Evolutionary conservation across 2,888 invertebrate genomes (phyloP).

Genomic region (Abscondita cerata): DNA sequence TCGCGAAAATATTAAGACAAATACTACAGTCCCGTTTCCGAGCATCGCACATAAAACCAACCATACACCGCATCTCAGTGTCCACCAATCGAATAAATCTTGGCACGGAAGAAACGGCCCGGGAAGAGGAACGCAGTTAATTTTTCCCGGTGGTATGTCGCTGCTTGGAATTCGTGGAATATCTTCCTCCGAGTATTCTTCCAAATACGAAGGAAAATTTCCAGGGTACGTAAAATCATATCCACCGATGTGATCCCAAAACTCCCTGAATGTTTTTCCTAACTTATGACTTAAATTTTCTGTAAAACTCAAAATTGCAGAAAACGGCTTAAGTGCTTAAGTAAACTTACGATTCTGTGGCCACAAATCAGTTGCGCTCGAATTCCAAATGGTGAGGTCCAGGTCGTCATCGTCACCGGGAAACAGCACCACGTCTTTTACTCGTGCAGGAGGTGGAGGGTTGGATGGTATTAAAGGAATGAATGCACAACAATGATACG

Average conservation of each 20-base stretch:
- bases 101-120: conserved; percentile 95
- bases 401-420: conserved; percentile 71
- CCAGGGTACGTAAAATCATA: conserved; percentile 74
- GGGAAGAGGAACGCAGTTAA: conserved; percentile 84
- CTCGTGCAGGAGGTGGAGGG: conserved; percentile 59
- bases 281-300: conserved; percentile 78
- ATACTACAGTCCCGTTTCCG: conserved; percentile 95
- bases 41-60: conserved; percentile 92
- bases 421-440: conserved; percentile 72
- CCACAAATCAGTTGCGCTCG: conserved; percentile 81
- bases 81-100: conserved; percentile 98
- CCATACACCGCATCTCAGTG: conserved; percentile 95
- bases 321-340: neutral
- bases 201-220: conserved; percentile 73
- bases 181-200: conserved; percentile 75
- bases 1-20: conserved; percentile 88
- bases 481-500: conserved; percentile 96
- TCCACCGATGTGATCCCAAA: conserved; percentile 74
- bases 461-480: conserved; percentile 68
- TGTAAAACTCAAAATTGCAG: too few species aligned
- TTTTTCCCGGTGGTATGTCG: conserved; percentile 57
- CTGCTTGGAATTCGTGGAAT: conserved; percentile 49
- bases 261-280: conserved; percentile 71
- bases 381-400: conserved; percentile 81
- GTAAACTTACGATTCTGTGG: conserved; percentile 75